phyloP scores from a whole-genome alignment of 2,888 invertebrate species.

The Heliconius charithonia region DNA sequence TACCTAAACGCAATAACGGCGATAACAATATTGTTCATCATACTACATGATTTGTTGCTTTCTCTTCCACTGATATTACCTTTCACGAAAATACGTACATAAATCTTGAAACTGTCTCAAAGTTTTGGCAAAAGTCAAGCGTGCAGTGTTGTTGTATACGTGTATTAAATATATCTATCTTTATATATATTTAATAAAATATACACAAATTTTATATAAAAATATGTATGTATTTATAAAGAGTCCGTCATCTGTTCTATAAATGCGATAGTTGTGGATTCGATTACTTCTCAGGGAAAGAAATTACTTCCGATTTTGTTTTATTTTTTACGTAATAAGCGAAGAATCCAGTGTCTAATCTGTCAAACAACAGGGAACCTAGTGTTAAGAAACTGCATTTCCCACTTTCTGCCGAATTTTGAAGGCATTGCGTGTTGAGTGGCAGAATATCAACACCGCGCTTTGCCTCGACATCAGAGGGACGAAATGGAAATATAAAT shows the following conservation, averaged over 20 bases:
- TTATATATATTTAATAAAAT: neutral
- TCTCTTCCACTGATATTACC: slow-evolving; percentile 43
- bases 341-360: neutral
- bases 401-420: too few relatives aligned
- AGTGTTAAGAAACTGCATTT: too few relatives aligned
- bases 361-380: neutral
- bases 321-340: neutral
- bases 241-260: too few relatives aligned
- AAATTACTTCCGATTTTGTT: too few relatives aligned
- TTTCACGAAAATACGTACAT: slow-evolving; percentile 50
- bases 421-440: too few relatives aligned
- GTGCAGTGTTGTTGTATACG: slow-evolving; percentile 27
- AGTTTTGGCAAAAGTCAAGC: slow-evolving; percentile 45
- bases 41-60: slow-evolving; percentile 42
- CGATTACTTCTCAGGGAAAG: neutral
- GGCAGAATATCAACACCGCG: too few relatives aligned
- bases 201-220: neutral
- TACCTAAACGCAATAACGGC: slow-evolving; percentile 18
- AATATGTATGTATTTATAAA: neutral
- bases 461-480: too few relatives aligned
- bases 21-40: slow-evolving; percentile 34
- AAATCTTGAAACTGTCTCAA: slow-evolving; percentile 51
- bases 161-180: slow-evolving; percentile 4
- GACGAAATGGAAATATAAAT: too few relatives aligned
- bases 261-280: neutral